A percentile compares a stretch with the other conserved stretches of the same genome.
phyloP scores from a whole-genome alignment of 2,888 invertebrate genomes.

The Myathropa florea region DNA sequence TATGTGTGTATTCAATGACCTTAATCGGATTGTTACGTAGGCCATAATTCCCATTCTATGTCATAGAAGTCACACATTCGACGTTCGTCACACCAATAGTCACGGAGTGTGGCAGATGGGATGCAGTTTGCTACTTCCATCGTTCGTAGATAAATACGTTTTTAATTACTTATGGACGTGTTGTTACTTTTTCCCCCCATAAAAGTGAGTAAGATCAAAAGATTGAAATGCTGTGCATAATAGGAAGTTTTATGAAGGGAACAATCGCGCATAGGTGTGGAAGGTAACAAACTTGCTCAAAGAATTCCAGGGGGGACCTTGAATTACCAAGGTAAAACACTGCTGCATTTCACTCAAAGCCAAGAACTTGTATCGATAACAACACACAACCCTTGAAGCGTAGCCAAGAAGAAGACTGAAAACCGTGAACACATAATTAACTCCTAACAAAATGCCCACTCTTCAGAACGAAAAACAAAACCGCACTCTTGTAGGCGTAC shows the following conservation, averaged over 20 bases:
- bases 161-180: conserved; percentile 7
- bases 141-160: background rate
- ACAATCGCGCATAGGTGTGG: background rate
- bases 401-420: background rate
- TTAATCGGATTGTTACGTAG: conserved; percentile 47
- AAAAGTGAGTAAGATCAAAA: no score
- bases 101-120: conserved; percentile 12
- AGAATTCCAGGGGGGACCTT: background rate
- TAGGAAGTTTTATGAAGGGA: conserved; percentile 2
- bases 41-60: background rate
- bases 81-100: background rate
- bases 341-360: background rate
- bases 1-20: conserved; percentile 31
- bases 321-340: background rate
- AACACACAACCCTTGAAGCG: background rate
- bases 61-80: conserved; percentile 18
- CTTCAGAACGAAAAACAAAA: background rate
- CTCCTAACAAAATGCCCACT: background rate
- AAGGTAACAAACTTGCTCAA: background rate
- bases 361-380: background rate
- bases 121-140: conserved; percentile 9
- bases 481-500: background rate
- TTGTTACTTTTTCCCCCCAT: background rate
- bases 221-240: no score
- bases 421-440: background rate